A percentile compares a stretch with the other conserved stretches of the same genome.
Conservation (phyloP, 1,140 invertebrate genomes). For the Lethrus apterus region DNA sequence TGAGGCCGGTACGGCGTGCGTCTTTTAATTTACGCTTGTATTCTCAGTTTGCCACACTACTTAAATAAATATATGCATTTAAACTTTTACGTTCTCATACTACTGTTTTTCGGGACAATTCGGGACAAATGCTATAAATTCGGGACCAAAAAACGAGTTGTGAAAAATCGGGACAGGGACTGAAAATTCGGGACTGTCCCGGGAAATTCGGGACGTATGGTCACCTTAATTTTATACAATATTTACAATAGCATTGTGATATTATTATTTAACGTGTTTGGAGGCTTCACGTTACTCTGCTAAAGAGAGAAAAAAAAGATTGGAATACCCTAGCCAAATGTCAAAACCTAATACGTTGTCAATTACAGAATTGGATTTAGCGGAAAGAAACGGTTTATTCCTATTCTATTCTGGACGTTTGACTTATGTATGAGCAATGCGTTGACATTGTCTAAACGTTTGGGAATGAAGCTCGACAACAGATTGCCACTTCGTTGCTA, state of each 20-base stretch:
- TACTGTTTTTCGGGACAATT: too few species aligned
- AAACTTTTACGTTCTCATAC: too few species aligned
- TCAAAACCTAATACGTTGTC: constrained; percentile 29
- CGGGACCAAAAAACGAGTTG: too few species aligned
- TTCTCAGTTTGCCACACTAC: too few species aligned
- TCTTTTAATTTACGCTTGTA: too few species aligned
- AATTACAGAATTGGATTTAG: constrained; percentile 22
- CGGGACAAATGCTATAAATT: too few species aligned
- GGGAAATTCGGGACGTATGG: too few species aligned
- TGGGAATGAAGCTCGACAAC: neutral
- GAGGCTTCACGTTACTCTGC: neutral
- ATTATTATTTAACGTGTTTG: neutral
- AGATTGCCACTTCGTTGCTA: neutral
- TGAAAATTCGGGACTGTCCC: too few species aligned
- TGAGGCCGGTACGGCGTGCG: too few species aligned
- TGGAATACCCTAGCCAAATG: constrained; percentile 19
- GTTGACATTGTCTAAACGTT: constrained; percentile 5
- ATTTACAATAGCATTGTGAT: neutral
- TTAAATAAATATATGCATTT: too few species aligned
- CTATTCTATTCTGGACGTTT: constrained; percentile 24
- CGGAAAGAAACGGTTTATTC: constrained; percentile 26
- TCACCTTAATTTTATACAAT: too few species aligned
- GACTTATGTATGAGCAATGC: constrained; percentile 18
- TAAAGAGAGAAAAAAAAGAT: neutral
- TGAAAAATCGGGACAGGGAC: too few species aligned